A percentile compares a stretch with the other conserved stretches of the same genome.
Evolutionary conservation across 2,797 vertebrate genomes (phyloP).

Genomic region (Scolopax bukidnonensis): DNA sequence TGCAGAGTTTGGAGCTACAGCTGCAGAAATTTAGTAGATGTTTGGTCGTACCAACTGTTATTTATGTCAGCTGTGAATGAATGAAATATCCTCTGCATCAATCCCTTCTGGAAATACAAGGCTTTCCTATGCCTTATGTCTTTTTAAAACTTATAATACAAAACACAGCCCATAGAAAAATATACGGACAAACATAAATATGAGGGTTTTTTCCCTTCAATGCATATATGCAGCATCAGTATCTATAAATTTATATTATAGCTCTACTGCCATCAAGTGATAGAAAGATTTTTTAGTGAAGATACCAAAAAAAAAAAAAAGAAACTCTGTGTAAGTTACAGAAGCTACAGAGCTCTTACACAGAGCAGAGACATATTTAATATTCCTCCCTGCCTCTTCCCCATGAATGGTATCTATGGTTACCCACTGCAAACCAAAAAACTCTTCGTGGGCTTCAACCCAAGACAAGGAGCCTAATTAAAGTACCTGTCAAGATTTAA

Average conservation of each 20-base stretch:
- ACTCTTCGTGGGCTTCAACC: neutral
- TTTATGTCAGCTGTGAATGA: slow-evolving; percentile 58
- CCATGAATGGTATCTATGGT: neutral
- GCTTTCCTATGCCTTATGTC: slow-evolving; percentile 71
- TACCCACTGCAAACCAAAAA: neutral
- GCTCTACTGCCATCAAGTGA: slow-evolving; percentile 81
- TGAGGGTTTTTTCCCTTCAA: neutral
- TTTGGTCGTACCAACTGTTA: slow-evolving; percentile 62
- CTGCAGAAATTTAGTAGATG: slow-evolving; percentile 65
- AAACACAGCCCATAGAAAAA: slow-evolving; percentile 72
- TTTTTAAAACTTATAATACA: slow-evolving; percentile 75
- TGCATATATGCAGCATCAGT: slow-evolving; percentile 57
- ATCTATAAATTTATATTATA: slow-evolving; percentile 77
- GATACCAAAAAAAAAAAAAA: neutral
- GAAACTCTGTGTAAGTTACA: neutral
- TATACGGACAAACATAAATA: slow-evolving; percentile 76
- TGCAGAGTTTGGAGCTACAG: slow-evolving; percentile 44
- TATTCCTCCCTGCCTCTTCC: neutral
- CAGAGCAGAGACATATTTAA: neutral
- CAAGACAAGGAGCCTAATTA: neutral
- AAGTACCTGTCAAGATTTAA: neutral
- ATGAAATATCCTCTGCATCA: slow-evolving; percentile 74
- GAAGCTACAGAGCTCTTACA: neutral
- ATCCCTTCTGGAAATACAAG: slow-evolving; percentile 74
- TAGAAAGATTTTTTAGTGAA: slow-evolving; percentile 68